phyloP scores from a whole-genome alignment of 1,140 invertebrate genomes.

The Penaeus chinensis region DNA sequence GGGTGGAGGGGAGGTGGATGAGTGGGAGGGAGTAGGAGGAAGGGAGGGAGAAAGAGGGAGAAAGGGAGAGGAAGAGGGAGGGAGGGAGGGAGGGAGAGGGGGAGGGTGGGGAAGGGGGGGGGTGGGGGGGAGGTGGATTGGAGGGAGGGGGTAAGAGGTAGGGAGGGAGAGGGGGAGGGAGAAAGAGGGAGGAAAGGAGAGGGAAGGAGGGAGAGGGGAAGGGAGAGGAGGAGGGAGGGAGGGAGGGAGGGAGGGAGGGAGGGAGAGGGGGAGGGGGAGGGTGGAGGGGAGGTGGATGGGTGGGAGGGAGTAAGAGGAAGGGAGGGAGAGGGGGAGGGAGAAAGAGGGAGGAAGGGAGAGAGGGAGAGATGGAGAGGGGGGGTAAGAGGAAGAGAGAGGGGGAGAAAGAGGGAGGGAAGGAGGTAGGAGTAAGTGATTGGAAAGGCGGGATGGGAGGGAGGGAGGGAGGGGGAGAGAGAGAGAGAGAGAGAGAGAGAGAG shows the following conservation, averaged over 20 bases:
- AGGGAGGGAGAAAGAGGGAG: no score
- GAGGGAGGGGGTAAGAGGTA: neutral
- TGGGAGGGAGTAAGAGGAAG: neutral
- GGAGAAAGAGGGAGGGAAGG: neutral
- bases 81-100: no score
- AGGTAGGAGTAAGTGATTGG: neutral
- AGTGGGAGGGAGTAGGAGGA: no score
- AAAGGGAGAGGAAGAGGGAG: no score
- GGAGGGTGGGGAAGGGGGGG: neutral
- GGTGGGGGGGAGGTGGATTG: neutral
- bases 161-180: neutral
- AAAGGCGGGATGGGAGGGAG: neutral
- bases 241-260: neutral
- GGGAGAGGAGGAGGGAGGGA: neutral
- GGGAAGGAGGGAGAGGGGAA: neutral
- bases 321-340: neutral
- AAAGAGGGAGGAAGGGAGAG: no score
- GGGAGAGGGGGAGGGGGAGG: neutral
- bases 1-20: no score
- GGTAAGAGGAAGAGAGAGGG: neutral
- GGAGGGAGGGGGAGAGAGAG: neutral
- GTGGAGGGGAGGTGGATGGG: neutral
- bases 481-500: conserved; percentile 8
- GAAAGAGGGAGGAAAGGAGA: neutral
- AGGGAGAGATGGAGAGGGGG: neutral